A percentile compares a stretch with the other conserved stretches of the same genome.
Evolutionary conservation across 1,140 invertebrate species (phyloP).

Genomic region (Phymastichus coffea): DNA sequence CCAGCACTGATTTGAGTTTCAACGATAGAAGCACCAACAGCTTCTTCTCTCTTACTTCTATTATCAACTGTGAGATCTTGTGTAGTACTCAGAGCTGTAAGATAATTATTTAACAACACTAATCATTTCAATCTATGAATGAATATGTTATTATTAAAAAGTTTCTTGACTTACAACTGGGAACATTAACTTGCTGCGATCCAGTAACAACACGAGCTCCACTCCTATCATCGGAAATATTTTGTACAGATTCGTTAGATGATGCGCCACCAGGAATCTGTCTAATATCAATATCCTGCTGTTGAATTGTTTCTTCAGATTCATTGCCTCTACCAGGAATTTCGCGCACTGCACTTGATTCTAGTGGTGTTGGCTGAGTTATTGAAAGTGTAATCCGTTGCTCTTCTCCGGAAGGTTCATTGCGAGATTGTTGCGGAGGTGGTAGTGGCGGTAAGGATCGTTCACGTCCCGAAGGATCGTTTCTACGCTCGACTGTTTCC

Average conservation of each 20-base stretch:
- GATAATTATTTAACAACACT: conserved; percentile 16
- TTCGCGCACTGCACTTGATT: conserved; percentile 42
- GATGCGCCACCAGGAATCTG: conserved; percentile 51
- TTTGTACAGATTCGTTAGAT: conserved; percentile 39
- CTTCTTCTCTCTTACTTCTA: conserved; percentile 50
- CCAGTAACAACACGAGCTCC: conserved; percentile 50
- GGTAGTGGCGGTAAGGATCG: conserved; percentile 33
- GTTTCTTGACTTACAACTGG: conserved; percentile 35
- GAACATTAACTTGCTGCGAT: conserved; percentile 42
- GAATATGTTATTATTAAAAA: too few species aligned
- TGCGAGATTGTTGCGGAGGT: conserved; percentile 45
- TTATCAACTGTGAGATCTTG: conserved; percentile 43
- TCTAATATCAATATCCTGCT: conserved; percentile 34
- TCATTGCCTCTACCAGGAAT: conserved; percentile 50
- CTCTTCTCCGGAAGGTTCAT: conserved; percentile 53
- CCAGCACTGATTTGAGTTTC: conserved; percentile 40
- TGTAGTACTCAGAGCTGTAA: conserved; percentile 32
- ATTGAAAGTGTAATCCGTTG: conserved; percentile 35
- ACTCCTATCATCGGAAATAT: conserved; percentile 37
- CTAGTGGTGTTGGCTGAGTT: conserved; percentile 30
- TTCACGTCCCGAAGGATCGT: conserved; percentile 52
- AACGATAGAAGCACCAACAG: conserved; percentile 49
- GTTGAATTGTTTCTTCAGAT: conserved; percentile 37
- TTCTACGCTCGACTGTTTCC: conserved; percentile 43
- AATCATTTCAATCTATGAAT: too few species aligned